phyloP scores from a whole-genome alignment of 2,797 vertebrate genomes.

The Spinibarbus caldwelli region DNA sequence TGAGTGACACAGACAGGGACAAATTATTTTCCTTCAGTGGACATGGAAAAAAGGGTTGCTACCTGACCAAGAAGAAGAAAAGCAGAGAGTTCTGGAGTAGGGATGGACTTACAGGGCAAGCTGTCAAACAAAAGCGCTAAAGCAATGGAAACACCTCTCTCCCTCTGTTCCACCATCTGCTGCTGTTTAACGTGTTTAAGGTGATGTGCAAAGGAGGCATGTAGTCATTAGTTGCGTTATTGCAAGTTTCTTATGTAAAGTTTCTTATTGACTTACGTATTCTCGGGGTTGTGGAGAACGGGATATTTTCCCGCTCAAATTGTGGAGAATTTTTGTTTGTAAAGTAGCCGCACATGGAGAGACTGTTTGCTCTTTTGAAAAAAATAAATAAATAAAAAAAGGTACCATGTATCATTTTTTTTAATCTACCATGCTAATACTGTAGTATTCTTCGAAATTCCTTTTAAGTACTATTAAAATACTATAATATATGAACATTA shows the following conservation, averaged over 20 bases:
- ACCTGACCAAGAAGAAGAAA: slow-evolving; percentile 54
- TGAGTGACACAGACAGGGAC: slow-evolving; percentile 53
- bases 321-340: neutral
- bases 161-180: slow-evolving; percentile 63
- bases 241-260: slow-evolving; percentile 11
- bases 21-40: slow-evolving; percentile 58
- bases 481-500: no score
- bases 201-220: slow-evolving; percentile 30
- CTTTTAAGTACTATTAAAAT: neutral
- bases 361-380: neutral
- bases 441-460: neutral
- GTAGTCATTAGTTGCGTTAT: neutral
- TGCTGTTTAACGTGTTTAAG: slow-evolving; percentile 46
- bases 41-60: slow-evolving; percentile 51
- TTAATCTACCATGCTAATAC: neutral
- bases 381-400: neutral
- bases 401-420: no score
- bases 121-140: slow-evolving; percentile 49
- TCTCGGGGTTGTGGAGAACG: neutral
- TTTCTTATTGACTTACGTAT: neutral
- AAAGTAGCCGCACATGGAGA: neutral
- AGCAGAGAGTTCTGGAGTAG: slow-evolving; percentile 25
- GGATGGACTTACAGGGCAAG: slow-evolving; percentile 36
- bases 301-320: neutral
- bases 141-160: slow-evolving; percentile 46